Percentiles rank a stretch among this genome's conserved stretches.
These are phyloP conservation scores for Mobula birostris DNA, from an alignment of 2,113 vertebrate genomes.

Conservation along the genomic window DNA sequence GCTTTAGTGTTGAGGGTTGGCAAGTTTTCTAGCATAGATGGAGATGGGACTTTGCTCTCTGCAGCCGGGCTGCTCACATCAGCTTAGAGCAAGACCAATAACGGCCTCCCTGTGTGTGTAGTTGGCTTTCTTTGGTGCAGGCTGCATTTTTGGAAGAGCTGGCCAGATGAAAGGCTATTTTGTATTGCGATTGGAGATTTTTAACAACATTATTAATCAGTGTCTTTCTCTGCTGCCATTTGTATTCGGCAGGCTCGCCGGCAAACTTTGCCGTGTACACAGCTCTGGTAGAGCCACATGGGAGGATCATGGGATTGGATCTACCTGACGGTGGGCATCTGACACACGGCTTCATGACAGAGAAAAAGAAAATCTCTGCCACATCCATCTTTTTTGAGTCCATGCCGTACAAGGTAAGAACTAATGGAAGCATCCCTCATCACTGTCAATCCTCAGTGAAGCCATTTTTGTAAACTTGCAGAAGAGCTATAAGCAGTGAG, in stretches of 20 bases:
- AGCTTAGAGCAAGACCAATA: not conserved
- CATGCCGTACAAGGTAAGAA: conserved; percentile 89
- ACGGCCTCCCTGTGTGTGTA: not conserved
- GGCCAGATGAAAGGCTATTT: too few species aligned
- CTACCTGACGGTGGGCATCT: conserved; percentile 91
- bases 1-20: not conserved
- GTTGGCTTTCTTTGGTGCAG: not conserved
- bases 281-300: conserved; percentile 85
- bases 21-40: not conserved
- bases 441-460: not conserved
- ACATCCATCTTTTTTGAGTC: conserved; percentile 96
- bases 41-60: not conserved
- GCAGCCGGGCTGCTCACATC: not conserved
- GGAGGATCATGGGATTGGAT: conserved; percentile 95
- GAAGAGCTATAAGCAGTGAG: too few species aligned
- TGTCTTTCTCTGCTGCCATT: not conserved
- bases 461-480: not conserved
- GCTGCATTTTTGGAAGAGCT: not conserved
- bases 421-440: not conserved
- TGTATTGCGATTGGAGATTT: not conserved
- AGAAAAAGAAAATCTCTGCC: conserved; percentile 94
- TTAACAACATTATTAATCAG: not conserved
- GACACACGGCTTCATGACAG: conserved; percentile 95
- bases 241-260: conserved; percentile 67
- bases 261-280: conserved; percentile 94